Base-by-base conservation (phyloP, 2,797 vertebrate genomes). In the Sarcophilus harrisii region DNA sequence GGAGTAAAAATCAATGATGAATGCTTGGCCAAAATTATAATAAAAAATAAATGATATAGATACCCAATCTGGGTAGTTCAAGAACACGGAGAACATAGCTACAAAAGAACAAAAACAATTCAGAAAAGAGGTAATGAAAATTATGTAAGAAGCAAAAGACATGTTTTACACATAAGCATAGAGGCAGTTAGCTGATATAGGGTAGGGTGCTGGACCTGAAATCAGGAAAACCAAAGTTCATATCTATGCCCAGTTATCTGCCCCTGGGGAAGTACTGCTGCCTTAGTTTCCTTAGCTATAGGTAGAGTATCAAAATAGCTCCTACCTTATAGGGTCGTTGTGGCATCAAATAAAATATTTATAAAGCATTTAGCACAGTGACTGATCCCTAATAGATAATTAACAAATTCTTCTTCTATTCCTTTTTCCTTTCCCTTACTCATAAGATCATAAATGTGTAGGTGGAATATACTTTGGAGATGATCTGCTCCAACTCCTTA, bases 1-100 rank as follows among this genome's bases (percentile, higher is more conserved):
- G 95, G 52, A 66, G 49, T 32, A 96, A 96, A 95, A 95, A 96
- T 96, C 93, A 96, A 92, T 97, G 87, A 81, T 49, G 52, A 59
- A 30, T 92, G 91, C 81, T 95, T 93, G 32, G 55, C 49, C 93
- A 91, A 59, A 59, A 92, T 18, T 95, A 29, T 92, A 94, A 93
- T 91, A 93, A 96, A 94, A 58, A 90, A 27, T 90, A 52, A 52
- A 57, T 62, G 66, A 57, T 95, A 38, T 94, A 73, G 59, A 92
- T 1, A 92, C 27, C 45, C 29, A 38, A 90, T 87, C 1, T 4
- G 30, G 54, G 8, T 14, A 94, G 24, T 32, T 96, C 66, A 81
- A 57, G 5, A 60, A 5, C 58, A 60, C 58, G 54, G 73, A 55
- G 92, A 96, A 58, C 94, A 1, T 89, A 95, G 38, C 91, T 32